Percentiles rank a stretch among this genome's conserved stretches.
Conservation (phyloP, 37 sponge, comb jelly and placozoan species). For the Haliclona indistincta region DNA sequence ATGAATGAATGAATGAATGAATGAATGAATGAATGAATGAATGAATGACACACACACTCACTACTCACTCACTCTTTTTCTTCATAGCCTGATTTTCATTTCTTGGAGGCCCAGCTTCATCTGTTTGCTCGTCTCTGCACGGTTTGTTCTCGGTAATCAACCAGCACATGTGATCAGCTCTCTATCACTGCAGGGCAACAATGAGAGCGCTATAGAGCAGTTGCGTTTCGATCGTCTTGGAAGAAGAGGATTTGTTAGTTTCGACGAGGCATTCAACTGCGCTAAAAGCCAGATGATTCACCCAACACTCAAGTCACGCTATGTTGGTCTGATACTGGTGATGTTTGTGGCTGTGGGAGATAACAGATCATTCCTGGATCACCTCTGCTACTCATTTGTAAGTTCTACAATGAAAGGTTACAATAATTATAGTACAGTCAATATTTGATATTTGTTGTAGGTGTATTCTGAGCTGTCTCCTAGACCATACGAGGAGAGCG, state of each 20-base stretch:
- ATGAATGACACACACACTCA: too few species aligned
- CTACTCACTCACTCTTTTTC: background rate
- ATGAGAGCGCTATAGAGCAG: constrained; percentile 13
- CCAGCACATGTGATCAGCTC: too few species aligned
- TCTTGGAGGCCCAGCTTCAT: constrained; percentile 48
- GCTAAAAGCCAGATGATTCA: constrained; percentile 23
- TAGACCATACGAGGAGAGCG: constrained; percentile 28
- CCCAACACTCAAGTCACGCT: constrained; percentile 30
- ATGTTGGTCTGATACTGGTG: constrained; percentile 50
- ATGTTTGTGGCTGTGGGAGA: constrained; percentile 71
- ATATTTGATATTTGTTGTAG: background rate
- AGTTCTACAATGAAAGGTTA: constrained; percentile 7
- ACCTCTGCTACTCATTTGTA: constrained; percentile 62
- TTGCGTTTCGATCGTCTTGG: background rate
- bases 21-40: too few species aligned
- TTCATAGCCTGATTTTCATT: background rate
- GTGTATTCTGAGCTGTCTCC: constrained; percentile 9
- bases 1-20: too few species aligned
- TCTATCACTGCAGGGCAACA: constrained; percentile 36
- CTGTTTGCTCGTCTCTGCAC: constrained; percentile 65
- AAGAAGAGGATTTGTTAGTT: constrained; percentile 18
- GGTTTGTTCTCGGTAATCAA: constrained; percentile 16
- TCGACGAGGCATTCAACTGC: constrained; percentile 42
- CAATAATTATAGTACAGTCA: background rate
- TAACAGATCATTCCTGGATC: constrained; percentile 62